Base-by-base conservation (phyloP, 2,888 invertebrate species). In the Drosophila paramelanica region DNA sequence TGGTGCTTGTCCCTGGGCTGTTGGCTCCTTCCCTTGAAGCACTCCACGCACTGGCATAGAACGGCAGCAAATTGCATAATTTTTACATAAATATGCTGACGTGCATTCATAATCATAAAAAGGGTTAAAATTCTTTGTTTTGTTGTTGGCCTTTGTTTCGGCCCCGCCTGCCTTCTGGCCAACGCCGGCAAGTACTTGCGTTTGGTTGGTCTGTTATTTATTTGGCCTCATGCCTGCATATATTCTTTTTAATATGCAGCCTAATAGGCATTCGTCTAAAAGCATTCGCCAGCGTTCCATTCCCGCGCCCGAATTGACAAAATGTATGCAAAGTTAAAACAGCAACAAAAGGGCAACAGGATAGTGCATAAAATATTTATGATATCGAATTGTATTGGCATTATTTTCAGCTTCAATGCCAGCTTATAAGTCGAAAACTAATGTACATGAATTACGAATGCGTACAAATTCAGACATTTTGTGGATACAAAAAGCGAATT, bases 21-120 rank as follows among this genome's bases (percentile, higher is more conserved):
- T 38, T 38, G 49, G 46, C 77, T 77, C 45, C 60, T 60, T 73
- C 46, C 23, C 53, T 46, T 41, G 23, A 25, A 11, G 57, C 60
- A 57, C 58, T 59, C 66, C 71, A 73, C 76, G 82, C 85, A 88
- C 82, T 81, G 64, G 67, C 77, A 88, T 83, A 83, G 82, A 88
- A 83, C 85, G 89, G 89, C 89, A 86, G 85, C 85, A 88, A 86
- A 86, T 89, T 86, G 85, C 89, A 86, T 86, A 86, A 87, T 86
- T 86, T 86, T 86, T 89, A 89, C 85, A 86, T 86, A 86, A 86
- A 86, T 86, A 89, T 87, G 89, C 88, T 79, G 88, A 79, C 88
- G 85, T 82, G 85, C 85, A 86, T 89, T 89, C 88, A 86, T 85
- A 86, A 86, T 89, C 88, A 72, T 81, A 89, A 74, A 81, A 89